Evolutionary conservation across 2,888 invertebrate genomes (phyloP).

Genomic region (Strigamia maritima): DNA sequence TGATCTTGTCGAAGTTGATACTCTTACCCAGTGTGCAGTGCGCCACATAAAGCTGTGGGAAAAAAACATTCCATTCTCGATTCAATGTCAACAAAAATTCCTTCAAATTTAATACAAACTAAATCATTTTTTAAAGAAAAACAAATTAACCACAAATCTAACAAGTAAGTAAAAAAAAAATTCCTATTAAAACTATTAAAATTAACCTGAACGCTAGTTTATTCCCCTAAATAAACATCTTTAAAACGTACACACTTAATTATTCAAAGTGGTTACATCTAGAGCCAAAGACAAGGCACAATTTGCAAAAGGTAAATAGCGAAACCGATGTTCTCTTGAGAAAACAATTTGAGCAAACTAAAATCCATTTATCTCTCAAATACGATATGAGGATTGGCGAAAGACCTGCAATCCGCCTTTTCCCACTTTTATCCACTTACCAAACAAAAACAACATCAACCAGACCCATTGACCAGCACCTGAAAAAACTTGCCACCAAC

Average conservation of each 20-base stretch:
- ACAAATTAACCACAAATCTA: too few species aligned
- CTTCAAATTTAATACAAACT: background rate
- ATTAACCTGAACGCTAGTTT: too few species aligned
- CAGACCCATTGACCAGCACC: background rate
- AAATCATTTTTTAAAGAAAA: too few species aligned
- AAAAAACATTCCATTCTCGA: constrained; percentile 5
- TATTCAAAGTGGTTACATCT: background rate
- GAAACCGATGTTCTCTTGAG: background rate
- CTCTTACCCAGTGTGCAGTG: constrained; percentile 22
- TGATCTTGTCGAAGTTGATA: constrained; percentile 34
- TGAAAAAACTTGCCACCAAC: background rate
- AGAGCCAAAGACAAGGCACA: background rate
- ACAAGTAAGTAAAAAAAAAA: background rate
- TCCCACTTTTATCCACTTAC: background rate
- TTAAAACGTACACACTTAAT: background rate
- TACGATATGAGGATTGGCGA: background rate
- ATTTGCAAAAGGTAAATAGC: constrained; percentile 25
- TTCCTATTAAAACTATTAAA: too few species aligned
- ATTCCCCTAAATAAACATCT: background rate
- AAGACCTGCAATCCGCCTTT: background rate
- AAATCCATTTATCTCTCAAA: constrained; percentile 28
- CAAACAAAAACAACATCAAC: constrained; percentile 5
- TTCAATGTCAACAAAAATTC: background rate
- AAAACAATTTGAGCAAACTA: constrained; percentile 17
- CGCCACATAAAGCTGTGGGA: constrained; percentile 16